Evolutionary conservation across 2,888 invertebrate genomes (phyloP), one percentile per base, ranked within the genome.

Genomic region (Acanthococcus lagerstroemiae): DNA sequence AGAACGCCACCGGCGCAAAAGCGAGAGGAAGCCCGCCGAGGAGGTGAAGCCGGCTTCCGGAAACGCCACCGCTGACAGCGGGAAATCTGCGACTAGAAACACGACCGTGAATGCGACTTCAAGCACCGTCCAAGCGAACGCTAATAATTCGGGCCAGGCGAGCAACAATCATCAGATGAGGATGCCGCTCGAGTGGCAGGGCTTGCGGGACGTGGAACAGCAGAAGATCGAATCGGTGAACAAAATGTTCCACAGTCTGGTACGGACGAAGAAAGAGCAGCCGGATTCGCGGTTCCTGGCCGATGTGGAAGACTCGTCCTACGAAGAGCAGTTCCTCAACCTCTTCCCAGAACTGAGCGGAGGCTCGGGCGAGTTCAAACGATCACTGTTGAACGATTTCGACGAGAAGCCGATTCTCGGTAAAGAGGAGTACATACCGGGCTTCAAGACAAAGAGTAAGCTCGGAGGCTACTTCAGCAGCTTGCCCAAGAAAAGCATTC

Each of bases 321-420:
- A 69, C 22, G 68, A 69, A 48, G 60, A 69, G 22, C 67, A 69
- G 27, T 69, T 68, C n/a, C 52, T 63, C 25, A 60, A 61, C n/a
- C 25, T 68, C 25, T 67, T 69, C 15, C 67, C 69, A 3, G 67
- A 66, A 26, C 46, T 67, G 30, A 5, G 46, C 50, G 1, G 24
- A 15, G 45, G 44, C 12, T 37, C 37, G n/a, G 44, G 52, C 0
- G 63, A 63, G 44, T 37, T 52, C 6, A 30, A 37, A 4, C 25
- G 15, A 27, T 27, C 25, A 27, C n/a, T 44, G 22, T 9, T 63
- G 6, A 52, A 52, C n/a, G 63, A 63, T 6, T 24, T 25, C 6
- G 52, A 55, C 24, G 45, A 55, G 12, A 65, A 54, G 45, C 55
- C 57, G 19, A 57, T 45, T 7, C 19, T 45, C 19, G 46, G 46